phyloP scores from a whole-genome alignment of 2,888 invertebrate species.

The Eupelmus urozonus region DNA sequence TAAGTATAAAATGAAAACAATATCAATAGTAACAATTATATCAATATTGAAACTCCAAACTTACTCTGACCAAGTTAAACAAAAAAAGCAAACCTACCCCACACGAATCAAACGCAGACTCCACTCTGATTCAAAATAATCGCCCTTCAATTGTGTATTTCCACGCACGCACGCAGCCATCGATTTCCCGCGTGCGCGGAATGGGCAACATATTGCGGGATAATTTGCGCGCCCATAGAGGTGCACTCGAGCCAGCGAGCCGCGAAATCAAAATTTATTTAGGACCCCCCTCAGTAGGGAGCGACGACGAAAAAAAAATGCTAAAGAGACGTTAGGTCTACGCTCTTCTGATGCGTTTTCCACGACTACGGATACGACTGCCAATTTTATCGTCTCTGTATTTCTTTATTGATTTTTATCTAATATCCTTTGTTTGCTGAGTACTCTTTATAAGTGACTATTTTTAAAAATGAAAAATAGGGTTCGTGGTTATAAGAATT shows the following conservation, averaged over 20 bases:
- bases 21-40: too few relatives aligned
- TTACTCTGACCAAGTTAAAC: not conserved
- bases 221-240: constrained; percentile 70
- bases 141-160: constrained; percentile 15
- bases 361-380: constrained; percentile 26
- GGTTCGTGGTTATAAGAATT: too few relatives aligned
- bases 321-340: constrained; percentile 38
- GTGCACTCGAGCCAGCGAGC: constrained; percentile 68
- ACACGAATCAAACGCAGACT: constrained; percentile 3
- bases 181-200: constrained; percentile 66
- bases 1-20: not conserved
- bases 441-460: too few relatives aligned
- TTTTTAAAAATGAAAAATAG: too few relatives aligned
- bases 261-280: constrained; percentile 74
- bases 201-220: constrained; percentile 73
- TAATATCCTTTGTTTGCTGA: not conserved
- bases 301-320: constrained; percentile 9
- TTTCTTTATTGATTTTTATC: constrained; percentile 1
- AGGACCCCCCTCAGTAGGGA: constrained; percentile 31
- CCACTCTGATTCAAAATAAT: constrained; percentile 41
- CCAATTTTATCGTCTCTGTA: constrained; percentile 25
- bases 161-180: constrained; percentile 54
- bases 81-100: too few relatives aligned
- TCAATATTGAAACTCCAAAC: not conserved
- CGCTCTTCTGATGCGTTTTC: constrained; percentile 32